These are phyloP conservation scores for Arrhopalites spinosus DNA, from an alignment of 2,888 invertebrate species.

Conservation along the genomic window DNA sequence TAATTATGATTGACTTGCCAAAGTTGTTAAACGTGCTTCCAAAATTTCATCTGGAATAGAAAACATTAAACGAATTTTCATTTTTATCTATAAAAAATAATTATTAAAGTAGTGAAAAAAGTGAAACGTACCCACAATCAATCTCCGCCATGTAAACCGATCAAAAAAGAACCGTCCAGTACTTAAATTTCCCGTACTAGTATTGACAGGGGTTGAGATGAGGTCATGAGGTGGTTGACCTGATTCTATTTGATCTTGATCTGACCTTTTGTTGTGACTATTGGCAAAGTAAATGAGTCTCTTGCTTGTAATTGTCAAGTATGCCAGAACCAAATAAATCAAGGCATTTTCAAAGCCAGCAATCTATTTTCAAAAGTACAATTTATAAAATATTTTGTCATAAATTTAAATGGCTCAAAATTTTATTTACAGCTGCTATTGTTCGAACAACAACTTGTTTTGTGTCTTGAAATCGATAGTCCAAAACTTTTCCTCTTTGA, in stretches of 20 bases:
- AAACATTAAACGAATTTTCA: no score
- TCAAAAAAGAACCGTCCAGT: constrained; percentile 5
- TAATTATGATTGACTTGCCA: constrained; percentile 14
- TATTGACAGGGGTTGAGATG: neutral
- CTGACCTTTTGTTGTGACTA: neutral
- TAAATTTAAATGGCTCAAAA: no score
- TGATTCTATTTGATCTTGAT: neutral
- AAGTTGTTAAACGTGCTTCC: constrained; percentile 17
- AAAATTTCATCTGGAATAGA: constrained; percentile 33
- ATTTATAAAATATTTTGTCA: constrained; percentile 1
- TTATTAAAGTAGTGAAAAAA: no score
- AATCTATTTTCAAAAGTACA: constrained; percentile 11
- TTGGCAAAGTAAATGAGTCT: constrained; percentile 16
- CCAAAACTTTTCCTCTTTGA: constrained; percentile 9
- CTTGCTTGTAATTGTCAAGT: constrained; percentile 21
- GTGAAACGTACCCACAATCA: no score
- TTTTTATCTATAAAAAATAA: no score
- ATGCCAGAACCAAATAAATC: constrained; percentile 22
- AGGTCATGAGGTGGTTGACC: neutral
- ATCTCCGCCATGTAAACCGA: constrained; percentile 23
- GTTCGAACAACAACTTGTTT: constrained; percentile 21
- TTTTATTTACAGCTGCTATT: constrained; percentile 18
- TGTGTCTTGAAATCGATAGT: constrained; percentile 30
- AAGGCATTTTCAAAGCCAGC: constrained; percentile 18
- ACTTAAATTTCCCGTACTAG: no score